phyloP scores from a whole-genome alignment of 2,113 vertebrate species.

The Bos javanicus region DNA sequence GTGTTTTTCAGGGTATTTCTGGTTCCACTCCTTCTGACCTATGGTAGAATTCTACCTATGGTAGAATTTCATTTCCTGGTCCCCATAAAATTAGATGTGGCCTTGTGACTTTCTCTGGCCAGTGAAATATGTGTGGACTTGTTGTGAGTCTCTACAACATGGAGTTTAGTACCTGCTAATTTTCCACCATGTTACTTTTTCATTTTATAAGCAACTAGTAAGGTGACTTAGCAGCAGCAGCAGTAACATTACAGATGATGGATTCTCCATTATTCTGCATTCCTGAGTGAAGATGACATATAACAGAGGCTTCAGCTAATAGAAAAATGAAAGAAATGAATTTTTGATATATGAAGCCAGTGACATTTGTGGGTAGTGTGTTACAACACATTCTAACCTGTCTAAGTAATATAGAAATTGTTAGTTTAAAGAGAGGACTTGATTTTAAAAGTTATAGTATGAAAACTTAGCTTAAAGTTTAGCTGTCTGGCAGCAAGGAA shows the following conservation, averaged over 20 bases:
- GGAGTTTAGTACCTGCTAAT: not conserved
- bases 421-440: not conserved
- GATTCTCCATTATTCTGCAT: not conserved
- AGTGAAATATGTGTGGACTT: not conserved
- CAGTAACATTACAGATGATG: not conserved
- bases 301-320: not conserved
- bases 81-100: not conserved
- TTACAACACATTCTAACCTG: not conserved
- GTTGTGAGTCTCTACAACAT: not conserved
- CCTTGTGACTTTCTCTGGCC: not conserved
- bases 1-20: not conserved
- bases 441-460: not conserved
- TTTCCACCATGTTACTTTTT: not conserved
- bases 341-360: not conserved
- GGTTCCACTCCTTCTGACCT: not conserved
- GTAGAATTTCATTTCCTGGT: not conserved
- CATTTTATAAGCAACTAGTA: not conserved
- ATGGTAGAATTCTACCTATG: not conserved
- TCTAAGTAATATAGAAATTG: not conserved
- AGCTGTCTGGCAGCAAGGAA: not conserved
- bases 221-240: not conserved
- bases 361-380: not conserved
- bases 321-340: not conserved
- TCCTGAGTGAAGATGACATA: not conserved
- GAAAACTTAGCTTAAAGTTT: not conserved